Evolutionary conservation across 1,140 invertebrate genomes (phyloP).

Genomic region (Helicoverpa zea): DNA sequence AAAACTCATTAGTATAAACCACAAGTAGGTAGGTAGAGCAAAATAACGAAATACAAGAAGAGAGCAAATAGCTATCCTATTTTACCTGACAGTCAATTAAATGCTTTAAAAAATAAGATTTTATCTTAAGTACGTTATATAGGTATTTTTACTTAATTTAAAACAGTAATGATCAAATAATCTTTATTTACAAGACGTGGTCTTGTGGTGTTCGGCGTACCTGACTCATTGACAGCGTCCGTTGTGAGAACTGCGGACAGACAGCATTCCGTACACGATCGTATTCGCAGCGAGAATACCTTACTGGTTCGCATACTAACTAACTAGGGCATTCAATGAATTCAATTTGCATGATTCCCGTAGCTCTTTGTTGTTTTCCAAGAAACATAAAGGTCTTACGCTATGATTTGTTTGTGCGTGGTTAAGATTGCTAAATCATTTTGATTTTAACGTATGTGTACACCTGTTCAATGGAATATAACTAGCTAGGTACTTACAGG

Average conservation of each 20-base stretch:
- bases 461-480: no score
- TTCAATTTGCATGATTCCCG: constrained; percentile 47
- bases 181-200: not conserved
- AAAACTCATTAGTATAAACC: constrained; percentile 5
- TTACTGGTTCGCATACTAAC: constrained; percentile 37
- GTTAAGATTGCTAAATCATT: no score
- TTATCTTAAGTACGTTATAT: no score
- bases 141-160: no score
- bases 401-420: not conserved
- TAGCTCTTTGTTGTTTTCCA: constrained; percentile 42
- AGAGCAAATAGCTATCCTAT: no score
- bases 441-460: no score
- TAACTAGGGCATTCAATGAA: constrained; percentile 48
- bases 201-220: not conserved
- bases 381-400: constrained; percentile 30
- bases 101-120: no score
- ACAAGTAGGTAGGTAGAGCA: not conserved
- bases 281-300: constrained; percentile 32
- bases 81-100: no score
- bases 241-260: constrained; percentile 40
- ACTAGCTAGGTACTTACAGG: no score
- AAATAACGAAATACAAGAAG: not conserved
- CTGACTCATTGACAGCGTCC: constrained; percentile 10
- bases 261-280: constrained; percentile 45
- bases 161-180: not conserved